Evolutionary conservation across 2,888 invertebrate genomes (phyloP), one percentile per base, ranked within the genome.

Genomic region (Cryptocephalus primarius): DNA sequence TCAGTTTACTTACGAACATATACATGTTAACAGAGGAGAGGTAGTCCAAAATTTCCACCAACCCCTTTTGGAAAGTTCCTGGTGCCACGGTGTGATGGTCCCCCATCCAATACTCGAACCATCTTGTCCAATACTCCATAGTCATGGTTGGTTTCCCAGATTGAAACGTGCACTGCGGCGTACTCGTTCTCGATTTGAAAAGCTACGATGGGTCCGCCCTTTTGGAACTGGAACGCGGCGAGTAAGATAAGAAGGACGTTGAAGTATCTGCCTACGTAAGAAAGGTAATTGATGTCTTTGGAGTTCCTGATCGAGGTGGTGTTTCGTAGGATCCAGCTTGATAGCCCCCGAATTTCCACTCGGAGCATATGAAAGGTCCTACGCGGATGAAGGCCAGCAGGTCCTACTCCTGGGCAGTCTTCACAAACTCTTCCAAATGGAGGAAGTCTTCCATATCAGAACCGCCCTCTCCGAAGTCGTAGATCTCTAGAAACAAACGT

Each of bases 341-440:
- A 67, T 12, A 70, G 56, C 71, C 70, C 10, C 71, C 71, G 49
- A 68, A 70, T 48, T 94, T 93, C 70, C 91, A 82, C 72, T 95
- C 94, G 11, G 88, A 88, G 67, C 92, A 91, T 55, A 94, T 92
- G 61, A 88, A 95, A 0, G 94, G 94, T 0, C 94, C 94, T 0
- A 89, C 85, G 31, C 94, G 73, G 1, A 94, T 69, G 42, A 94
- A 78, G 1, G 91, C 90, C 12, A 83, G 69, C 39, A 93, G 10
- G 76, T 71, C 57, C 78, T 72, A 36, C 55, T 84, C 79, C 43
- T 43, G 79, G 0, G 92, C 93, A 2, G 76, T 71, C 53, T 79
- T 71, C 8, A 91, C 72, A 62, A 88, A 92, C 39, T 73, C 69
- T 33, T 75, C 78, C 1, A 83, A 55, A 58, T 81, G 74, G 9